A percentile compares a stretch with the other conserved stretches of the same genome.
These are phyloP conservation scores for Bovichtus diacanthus DNA, from an alignment of 2,797 vertebrate species.

Conservation along the genomic window DNA sequence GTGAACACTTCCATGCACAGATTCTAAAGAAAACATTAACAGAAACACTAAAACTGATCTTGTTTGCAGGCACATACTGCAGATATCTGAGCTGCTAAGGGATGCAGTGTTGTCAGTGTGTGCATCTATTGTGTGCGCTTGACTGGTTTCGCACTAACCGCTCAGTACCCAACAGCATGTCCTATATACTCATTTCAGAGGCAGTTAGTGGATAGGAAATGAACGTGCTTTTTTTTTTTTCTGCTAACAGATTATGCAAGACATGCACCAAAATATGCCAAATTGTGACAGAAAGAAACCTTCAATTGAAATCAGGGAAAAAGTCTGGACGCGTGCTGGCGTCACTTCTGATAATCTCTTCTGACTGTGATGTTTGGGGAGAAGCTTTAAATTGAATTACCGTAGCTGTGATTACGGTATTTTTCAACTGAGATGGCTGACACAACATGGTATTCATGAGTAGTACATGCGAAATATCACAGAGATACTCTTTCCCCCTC, in stretches of 20 bases:
- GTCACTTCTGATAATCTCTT: neutral
- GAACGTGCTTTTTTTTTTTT: neutral
- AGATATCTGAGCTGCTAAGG: too few species aligned
- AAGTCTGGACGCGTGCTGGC: neutral
- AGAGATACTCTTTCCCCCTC: neutral
- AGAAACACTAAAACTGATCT: neutral
- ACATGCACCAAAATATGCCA: neutral
- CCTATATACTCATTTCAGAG: neutral
- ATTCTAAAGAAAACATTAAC: neutral
- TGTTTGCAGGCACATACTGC: too few species aligned
- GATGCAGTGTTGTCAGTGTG: neutral
- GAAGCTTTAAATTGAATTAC: neutral
- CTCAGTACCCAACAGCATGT: neutral
- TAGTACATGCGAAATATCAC: neutral
- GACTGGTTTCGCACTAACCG: neutral
- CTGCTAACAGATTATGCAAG: neutral
- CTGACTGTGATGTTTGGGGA: constrained; percentile 1
- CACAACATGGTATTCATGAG: neutral
- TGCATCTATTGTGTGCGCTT: constrained; percentile 2
- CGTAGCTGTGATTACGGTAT: neutral
- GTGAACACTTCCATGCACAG: neutral
- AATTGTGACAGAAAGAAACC: constrained; percentile 4
- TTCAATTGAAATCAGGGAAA: neutral
- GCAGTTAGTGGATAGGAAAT: neutral
- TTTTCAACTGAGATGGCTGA: neutral